A percentile compares a stretch with the other conserved stretches of the same genome.
Evolutionary conservation across 64 coral and sea anemone genomes (phyloP).

Genomic region (Montipora foliosa): DNA sequence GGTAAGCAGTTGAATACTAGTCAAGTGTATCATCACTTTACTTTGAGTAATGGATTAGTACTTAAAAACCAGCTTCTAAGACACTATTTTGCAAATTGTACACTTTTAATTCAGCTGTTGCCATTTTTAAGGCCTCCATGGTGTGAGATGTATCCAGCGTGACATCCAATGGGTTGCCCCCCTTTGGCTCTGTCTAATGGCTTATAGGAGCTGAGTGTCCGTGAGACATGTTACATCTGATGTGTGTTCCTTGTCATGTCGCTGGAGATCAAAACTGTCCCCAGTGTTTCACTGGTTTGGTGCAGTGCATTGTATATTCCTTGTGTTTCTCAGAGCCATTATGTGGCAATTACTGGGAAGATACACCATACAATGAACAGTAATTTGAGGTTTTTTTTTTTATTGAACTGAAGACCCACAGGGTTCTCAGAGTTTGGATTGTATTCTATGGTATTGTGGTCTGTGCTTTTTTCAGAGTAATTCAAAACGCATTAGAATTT

Average conservation of each 20-base stretch:
- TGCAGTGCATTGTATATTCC: conserved; percentile 91
- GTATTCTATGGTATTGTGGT: too few relatives aligned
- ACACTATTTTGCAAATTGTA: too few relatives aligned
- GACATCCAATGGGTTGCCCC: conserved; percentile 78
- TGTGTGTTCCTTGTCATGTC: conserved; percentile 92
- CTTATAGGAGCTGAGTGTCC: conserved; percentile 83
- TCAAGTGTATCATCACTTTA: too few relatives aligned
- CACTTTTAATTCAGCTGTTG: too few relatives aligned
- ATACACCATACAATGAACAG: conserved; percentile 2
- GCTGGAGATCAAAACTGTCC: conserved; percentile 93
- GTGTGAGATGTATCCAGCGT: conserved; percentile 29
- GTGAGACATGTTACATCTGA: conserved; percentile 70
- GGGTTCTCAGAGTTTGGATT: too few relatives aligned
- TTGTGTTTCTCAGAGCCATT: conserved; percentile 93
- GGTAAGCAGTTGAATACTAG: too few relatives aligned
- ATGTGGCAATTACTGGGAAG: conserved; percentile 87
- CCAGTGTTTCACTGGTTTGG: conserved; percentile 71
- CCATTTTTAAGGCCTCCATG: too few relatives aligned
- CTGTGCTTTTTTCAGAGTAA: too few relatives aligned
- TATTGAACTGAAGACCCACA: too few relatives aligned
- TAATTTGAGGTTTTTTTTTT: neutral
- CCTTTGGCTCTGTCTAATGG: conserved; percentile 94
- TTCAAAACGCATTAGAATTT: too few relatives aligned
- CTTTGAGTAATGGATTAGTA: too few relatives aligned
- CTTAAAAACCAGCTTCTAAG: too few relatives aligned